Evolutionary conservation across 2,888 invertebrate species (phyloP).

Genomic region (Pantelozetes paolii): DNA sequence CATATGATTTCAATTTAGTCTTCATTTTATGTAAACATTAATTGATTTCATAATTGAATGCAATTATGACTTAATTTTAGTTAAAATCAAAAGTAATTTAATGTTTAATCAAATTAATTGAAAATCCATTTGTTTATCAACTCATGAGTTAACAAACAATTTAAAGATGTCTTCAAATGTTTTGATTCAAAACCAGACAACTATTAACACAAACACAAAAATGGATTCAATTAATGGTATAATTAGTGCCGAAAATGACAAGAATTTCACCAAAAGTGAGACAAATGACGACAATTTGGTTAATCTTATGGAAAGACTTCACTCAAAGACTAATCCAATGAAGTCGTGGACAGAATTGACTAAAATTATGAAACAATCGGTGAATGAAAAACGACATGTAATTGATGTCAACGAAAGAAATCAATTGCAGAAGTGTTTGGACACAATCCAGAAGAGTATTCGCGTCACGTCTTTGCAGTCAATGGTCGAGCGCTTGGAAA

Average conservation of each 20-base stretch:
- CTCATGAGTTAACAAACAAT: too few species aligned
- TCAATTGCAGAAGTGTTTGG: conserved; percentile 82
- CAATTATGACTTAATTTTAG: too few species aligned
- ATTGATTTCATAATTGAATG: too few species aligned
- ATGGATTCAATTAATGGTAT: conserved; percentile 26
- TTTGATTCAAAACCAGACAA: not conserved
- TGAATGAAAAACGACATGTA: conserved; percentile 75
- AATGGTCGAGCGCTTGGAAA: conserved; percentile 84
- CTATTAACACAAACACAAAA: not conserved
- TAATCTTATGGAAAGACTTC: conserved; percentile 77
- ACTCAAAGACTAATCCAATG: conserved; percentile 74
- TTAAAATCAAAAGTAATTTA: too few species aligned
- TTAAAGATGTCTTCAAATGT: conserved; percentile 15
- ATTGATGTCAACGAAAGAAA: conserved; percentile 73
- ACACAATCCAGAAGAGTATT: conserved; percentile 86
- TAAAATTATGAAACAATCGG: conserved; percentile 56
- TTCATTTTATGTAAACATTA: too few species aligned
- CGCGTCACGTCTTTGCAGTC: conserved; percentile 66
- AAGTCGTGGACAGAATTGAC: conserved; percentile 79
- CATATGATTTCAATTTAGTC: too few species aligned
- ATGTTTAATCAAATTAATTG: too few species aligned
- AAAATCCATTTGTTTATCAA: too few species aligned
- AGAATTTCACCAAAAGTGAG: conserved; percentile 27
- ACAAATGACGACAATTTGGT: conserved; percentile 62
- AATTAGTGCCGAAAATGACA: not conserved